These are phyloP conservation scores for Agelas oroides DNA, from an alignment of 37 sponge, comb jelly and placozoan species.

Conservation along the genomic window DNA sequence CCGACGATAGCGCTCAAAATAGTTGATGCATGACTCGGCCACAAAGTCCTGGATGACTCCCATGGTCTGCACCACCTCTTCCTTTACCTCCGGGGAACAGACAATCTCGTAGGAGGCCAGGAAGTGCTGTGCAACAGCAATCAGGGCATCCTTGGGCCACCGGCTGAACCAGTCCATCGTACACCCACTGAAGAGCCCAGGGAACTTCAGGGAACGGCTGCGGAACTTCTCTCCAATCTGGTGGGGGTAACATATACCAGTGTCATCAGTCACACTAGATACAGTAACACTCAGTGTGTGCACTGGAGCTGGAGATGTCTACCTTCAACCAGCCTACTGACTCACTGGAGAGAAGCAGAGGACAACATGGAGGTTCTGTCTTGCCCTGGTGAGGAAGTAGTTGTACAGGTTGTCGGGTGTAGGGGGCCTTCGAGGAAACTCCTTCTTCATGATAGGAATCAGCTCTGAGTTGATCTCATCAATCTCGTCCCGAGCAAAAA, in stretches of 20 bases:
- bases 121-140: slow-evolving; percentile 98
- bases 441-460: slow-evolving; percentile 98
- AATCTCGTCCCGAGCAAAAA: slow-evolving; percentile 97
- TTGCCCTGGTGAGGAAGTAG: slow-evolving; percentile 95
- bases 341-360: slow-evolving; percentile 99
- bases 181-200: slow-evolving; percentile 98
- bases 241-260: too few species aligned
- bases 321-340: too few species aligned
- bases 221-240: slow-evolving; percentile 99
- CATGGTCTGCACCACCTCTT: slow-evolving; percentile 94
- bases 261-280: neutral
- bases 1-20: slow-evolving; percentile 95
- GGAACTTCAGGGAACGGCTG: slow-evolving; percentile 96
- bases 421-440: slow-evolving; percentile 94
- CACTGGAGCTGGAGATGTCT: too few species aligned
- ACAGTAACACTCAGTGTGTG: too few species aligned
- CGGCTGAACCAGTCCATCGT: slow-evolving; percentile 99
- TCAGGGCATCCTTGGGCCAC: slow-evolving; percentile 99
- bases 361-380: slow-evolving; percentile 97
- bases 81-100: slow-evolving; percentile 84
- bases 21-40: slow-evolving; percentile 94
- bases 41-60: slow-evolving; percentile 98
- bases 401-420: slow-evolving; percentile 98
- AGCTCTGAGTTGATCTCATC: slow-evolving; percentile 95
- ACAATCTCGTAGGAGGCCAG: slow-evolving; percentile 82